phyloP scores from a whole-genome alignment of 2,888 invertebrate species.

The Drosophila meridiana region DNA sequence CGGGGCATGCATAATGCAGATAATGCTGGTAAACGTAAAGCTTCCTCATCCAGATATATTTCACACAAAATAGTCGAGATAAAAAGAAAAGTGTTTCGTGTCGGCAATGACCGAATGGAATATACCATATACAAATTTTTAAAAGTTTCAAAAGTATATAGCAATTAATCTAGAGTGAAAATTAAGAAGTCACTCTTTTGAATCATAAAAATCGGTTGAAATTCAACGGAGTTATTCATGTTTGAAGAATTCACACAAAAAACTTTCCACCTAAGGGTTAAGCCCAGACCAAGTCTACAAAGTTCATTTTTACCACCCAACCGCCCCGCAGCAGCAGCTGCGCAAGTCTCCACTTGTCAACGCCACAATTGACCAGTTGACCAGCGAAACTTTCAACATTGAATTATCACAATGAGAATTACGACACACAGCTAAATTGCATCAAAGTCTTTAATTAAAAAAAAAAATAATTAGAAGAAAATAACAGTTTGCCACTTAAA shows the following conservation, averaged over 20 bases:
- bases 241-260: background rate
- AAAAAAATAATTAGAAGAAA: background rate
- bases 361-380: background rate
- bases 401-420: background rate
- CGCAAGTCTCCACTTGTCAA: constrained; percentile 10
- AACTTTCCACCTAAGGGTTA: background rate
- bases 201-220: background rate
- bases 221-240: background rate
- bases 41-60: constrained; percentile 10
- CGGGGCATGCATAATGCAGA: constrained; percentile 18
- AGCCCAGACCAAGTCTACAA: background rate
- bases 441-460: background rate
- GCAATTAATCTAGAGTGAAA: background rate
- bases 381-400: background rate
- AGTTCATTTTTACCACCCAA: background rate
- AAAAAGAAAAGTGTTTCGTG: background rate
- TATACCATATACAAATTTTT: background rate
- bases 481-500: constrained; percentile 1
- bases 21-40: constrained; percentile 13
- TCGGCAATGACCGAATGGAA: background rate
- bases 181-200: background rate
- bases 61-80: constrained; percentile 10
- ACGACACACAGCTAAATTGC: background rate
- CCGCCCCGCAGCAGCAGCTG: background rate
- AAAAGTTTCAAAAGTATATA: too few species aligned